phyloP scores from a whole-genome alignment of 2,888 invertebrate species.

The Saturnia japonica region DNA sequence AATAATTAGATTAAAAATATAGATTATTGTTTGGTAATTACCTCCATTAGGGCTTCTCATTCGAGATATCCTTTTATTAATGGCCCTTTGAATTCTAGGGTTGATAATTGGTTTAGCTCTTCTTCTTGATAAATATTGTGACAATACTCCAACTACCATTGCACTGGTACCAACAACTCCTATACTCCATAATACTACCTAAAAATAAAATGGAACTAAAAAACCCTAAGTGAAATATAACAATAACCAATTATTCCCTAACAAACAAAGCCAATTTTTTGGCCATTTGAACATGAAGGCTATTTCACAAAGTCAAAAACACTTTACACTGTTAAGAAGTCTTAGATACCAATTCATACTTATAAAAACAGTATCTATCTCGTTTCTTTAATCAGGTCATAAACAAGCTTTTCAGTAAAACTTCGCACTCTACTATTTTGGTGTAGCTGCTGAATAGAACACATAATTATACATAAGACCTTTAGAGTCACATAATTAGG shows the following conservation, averaged over 20 bases:
- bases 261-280: neutral
- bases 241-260: neutral
- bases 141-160: constrained; percentile 90
- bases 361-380: neutral
- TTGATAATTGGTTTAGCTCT: constrained; percentile 84
- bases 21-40: neutral
- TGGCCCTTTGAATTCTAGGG: constrained; percentile 79
- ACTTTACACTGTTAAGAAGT: neutral
- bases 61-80: constrained; percentile 83
- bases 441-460: neutral
- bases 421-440: neutral
- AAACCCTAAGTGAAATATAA: neutral
- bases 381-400: neutral
- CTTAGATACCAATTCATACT: neutral
- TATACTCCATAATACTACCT: constrained; percentile 88
- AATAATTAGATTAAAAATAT: neutral
- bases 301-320: neutral
- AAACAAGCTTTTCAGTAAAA: neutral
- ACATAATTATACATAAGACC: neutral
- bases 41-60: constrained; percentile 86
- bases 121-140: constrained; percentile 88
- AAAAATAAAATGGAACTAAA: constrained; percentile 16
- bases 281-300: neutral
- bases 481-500: neutral
- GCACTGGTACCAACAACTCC: constrained; percentile 87